Percentiles rank a stretch among this genome's conserved stretches.
Conservation (phyloP, 2,888 invertebrate species). For the Gryllus longicercus region DNA sequence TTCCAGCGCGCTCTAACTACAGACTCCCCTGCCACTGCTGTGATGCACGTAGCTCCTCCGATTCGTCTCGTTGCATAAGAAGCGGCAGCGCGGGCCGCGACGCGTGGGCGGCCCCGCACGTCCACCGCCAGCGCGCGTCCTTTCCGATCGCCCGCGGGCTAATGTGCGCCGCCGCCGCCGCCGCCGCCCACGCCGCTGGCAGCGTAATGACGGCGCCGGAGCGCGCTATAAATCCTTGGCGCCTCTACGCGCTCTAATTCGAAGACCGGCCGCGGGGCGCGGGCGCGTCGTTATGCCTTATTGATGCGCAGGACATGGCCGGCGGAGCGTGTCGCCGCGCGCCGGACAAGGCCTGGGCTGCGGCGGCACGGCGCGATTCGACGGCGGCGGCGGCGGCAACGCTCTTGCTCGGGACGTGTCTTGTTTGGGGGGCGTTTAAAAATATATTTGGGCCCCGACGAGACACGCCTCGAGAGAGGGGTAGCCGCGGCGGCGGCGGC, state of each 20-base stretch:
- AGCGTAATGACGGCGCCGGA: neutral
- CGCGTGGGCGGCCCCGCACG: too few relatives aligned
- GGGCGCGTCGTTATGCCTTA: conserved; percentile 10
- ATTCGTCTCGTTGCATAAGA: too few relatives aligned
- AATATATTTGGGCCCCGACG: neutral
- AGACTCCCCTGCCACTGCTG: too few relatives aligned
- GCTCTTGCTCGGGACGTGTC: conserved; percentile 1
- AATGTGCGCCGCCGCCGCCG: neutral
- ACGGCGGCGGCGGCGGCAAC: neutral
- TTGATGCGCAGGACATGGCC: neutral
- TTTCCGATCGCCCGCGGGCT: too few relatives aligned
- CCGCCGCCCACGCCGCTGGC: neutral
- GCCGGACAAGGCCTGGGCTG: neutral
- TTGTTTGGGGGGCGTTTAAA: conserved; percentile 9
- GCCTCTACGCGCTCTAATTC: neutral
- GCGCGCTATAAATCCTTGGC: neutral
- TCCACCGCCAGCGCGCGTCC: too few relatives aligned
- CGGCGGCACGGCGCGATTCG: neutral
- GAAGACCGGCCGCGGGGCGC: conserved; percentile 9
- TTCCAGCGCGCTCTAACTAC: too few relatives aligned
- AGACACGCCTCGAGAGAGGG: neutral
- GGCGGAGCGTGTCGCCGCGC: neutral
- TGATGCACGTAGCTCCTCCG: too few relatives aligned
- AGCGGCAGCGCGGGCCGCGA: too few relatives aligned
- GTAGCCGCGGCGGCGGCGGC: neutral